Evolutionary conservation across 2,888 invertebrate species (phyloP).

Genomic region (Harpagoxenus sublaevis): DNA sequence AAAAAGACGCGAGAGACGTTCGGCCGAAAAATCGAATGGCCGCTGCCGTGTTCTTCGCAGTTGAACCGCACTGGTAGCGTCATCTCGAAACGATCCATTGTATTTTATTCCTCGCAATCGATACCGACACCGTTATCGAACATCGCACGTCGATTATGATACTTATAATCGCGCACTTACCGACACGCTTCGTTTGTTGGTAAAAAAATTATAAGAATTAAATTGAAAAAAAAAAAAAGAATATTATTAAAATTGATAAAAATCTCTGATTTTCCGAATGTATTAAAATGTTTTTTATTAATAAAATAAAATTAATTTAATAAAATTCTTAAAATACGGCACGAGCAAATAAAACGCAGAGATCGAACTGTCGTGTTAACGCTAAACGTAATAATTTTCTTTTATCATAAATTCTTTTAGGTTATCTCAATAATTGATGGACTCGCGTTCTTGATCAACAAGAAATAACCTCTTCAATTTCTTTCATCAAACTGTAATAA

Average conservation of each 20-base stretch:
- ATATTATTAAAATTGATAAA: too few species aligned
- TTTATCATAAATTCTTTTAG: not conserved
- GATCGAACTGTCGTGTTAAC: not conserved
- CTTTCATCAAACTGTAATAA: not conserved
- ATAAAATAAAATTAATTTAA: not conserved
- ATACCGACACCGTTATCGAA: too few species aligned
- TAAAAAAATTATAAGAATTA: not conserved
- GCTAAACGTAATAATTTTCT: not conserved
- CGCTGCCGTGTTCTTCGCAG: not conserved
- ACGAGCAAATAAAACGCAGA: not conserved
- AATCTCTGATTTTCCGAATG: too few species aligned
- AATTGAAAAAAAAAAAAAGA: not conserved
- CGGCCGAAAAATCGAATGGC: not conserved
- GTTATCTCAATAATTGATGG: too few species aligned
- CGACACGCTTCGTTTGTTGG: not conserved
- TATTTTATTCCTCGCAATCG: not conserved
- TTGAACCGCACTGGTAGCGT: not conserved
- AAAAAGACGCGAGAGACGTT: not conserved
- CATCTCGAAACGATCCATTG: not conserved
- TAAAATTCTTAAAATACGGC: not conserved
- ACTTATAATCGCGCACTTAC: not conserved
- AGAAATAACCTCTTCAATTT: too few species aligned
- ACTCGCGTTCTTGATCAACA: too few species aligned
- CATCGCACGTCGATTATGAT: not conserved
- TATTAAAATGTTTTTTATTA: not conserved